phyloP scores from a whole-genome alignment of 2,113 vertebrate genomes.

The Misgurnus mizolepis region DNA sequence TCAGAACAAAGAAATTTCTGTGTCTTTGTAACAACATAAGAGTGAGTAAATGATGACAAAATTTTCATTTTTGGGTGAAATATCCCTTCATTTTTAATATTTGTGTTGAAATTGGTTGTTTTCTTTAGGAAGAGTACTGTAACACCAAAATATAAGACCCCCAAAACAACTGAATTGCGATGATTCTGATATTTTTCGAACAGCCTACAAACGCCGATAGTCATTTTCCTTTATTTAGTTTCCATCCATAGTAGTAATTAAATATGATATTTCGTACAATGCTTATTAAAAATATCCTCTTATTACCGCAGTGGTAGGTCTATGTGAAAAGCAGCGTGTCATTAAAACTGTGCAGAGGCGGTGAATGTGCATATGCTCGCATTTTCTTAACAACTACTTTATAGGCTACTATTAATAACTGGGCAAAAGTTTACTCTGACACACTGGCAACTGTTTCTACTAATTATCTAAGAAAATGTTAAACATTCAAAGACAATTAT shows the following conservation, averaged over 20 bases:
- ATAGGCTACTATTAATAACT: conserved; percentile 17
- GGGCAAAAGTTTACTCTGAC: background rate
- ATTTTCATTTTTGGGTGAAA: too few species aligned
- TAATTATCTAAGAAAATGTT: background rate
- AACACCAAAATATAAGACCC: background rate
- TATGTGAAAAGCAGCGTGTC: conserved; percentile 13
- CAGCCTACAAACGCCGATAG: background rate
- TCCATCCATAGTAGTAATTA: conserved; percentile 37
- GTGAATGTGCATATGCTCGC: conserved; percentile 7
- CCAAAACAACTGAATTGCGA: background rate
- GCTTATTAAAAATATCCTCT: conserved; percentile 12
- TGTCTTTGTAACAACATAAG: too few species aligned
- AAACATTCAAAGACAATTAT: background rate
- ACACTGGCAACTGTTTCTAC: conserved; percentile 5
- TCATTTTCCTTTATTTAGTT: conserved; percentile 29
- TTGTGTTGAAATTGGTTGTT: background rate
- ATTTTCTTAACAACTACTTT: conserved; percentile 29
- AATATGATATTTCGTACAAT: conserved; percentile 40
- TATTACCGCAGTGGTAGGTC: conserved; percentile 19
- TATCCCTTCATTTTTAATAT: too few species aligned
- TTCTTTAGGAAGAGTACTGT: background rate
- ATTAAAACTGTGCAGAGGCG: conserved; percentile 42
- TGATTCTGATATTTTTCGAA: background rate
- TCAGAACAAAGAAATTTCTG: too few species aligned
- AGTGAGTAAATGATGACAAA: too few species aligned